phyloP scores from a whole-genome alignment of 2,888 invertebrate genomes.

The Lottia scabra region DNA sequence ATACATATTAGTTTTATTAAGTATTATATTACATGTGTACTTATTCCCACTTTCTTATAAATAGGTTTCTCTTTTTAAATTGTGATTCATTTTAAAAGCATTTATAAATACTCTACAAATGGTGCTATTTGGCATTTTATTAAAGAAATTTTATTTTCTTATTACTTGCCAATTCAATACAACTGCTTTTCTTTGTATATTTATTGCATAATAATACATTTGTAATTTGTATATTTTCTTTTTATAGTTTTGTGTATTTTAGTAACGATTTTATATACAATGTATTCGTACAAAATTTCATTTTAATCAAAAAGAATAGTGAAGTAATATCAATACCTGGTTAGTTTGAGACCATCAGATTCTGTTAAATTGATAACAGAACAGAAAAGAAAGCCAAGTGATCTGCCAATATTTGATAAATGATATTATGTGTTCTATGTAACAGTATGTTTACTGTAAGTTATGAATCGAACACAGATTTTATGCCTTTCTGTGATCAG shows the following conservation, averaged over 20 bases:
- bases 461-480: neutral
- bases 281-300: no score
- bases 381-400: no score
- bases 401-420: no score
- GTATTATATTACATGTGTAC: neutral
- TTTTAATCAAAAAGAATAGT: no score
- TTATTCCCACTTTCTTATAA: neutral
- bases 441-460: no score
- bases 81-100: constrained; percentile 1
- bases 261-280: no score
- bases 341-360: no score
- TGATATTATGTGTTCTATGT: no score
- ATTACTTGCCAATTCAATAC: neutral
- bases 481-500: constrained; percentile 1
- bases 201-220: constrained; percentile 1
- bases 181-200: constrained; percentile 4
- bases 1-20: neutral
- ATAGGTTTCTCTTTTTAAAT: neutral
- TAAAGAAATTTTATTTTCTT: neutral
- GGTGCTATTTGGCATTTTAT: constrained; percentile 4
- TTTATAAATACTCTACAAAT: constrained; percentile 1
- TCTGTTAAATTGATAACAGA: no score
- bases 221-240: constrained; percentile 1
- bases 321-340: no score
- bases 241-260: neutral